phyloP scores from a whole-genome alignment of 2,888 invertebrate species.

The Drosophila prostipennis region DNA sequence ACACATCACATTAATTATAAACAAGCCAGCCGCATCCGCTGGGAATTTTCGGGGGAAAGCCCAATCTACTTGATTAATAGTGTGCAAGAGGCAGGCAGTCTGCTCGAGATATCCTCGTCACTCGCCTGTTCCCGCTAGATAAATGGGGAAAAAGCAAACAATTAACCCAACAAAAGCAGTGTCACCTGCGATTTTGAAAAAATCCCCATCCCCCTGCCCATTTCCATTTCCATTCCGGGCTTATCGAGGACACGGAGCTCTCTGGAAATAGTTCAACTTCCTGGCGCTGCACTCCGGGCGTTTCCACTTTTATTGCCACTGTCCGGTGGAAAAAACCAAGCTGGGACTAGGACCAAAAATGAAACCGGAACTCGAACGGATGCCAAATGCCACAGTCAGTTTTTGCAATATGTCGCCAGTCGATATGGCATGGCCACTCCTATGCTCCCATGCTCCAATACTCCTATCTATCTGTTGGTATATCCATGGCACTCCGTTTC shows the following conservation, averaged over 20 bases:
- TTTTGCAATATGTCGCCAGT: conserved; percentile 71
- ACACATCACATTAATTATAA: conserved; percentile 71
- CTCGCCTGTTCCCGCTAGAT: conserved; percentile 38
- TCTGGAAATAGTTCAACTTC: conserved; percentile 65
- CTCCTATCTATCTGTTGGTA: background rate
- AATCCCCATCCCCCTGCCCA: background rate
- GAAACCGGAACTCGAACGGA: conserved; percentile 41
- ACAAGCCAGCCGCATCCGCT: conserved; percentile 55
- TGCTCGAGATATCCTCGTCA: conserved; percentile 55
- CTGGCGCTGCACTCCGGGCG: conserved; percentile 50
- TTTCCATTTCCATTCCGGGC: background rate
- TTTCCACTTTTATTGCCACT: conserved; percentile 66
- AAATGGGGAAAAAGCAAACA: conserved; percentile 65
- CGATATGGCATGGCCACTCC: conserved; percentile 46
- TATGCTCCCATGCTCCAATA: background rate
- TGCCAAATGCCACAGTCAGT: conserved; percentile 44
- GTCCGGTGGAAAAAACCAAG: conserved; percentile 56
- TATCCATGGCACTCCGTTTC: conserved; percentile 1
- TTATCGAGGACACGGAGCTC: conserved; percentile 48
- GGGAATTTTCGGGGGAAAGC: conserved; percentile 37
- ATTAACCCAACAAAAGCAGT: conserved; percentile 62
- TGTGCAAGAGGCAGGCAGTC: conserved; percentile 50
- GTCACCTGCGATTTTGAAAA: conserved; percentile 53
- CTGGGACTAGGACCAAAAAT: conserved; percentile 27
- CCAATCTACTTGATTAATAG: conserved; percentile 74